phyloP scores from a whole-genome alignment of 2,888 invertebrate species.

The Rhopalosiphum nymphaeae region DNA sequence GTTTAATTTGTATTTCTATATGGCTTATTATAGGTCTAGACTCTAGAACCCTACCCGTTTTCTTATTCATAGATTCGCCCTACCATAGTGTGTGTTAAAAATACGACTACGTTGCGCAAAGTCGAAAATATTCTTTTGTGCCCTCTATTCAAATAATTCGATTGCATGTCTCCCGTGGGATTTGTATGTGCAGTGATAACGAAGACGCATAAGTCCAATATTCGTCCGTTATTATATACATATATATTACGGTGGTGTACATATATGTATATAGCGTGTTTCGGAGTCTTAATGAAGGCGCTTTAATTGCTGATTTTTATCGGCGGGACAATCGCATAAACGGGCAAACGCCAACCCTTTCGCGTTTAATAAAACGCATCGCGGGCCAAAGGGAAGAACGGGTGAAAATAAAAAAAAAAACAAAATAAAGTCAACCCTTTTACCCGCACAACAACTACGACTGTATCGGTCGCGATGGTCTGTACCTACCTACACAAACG shows the following conservation, averaged over 20 bases:
- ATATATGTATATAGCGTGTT: conserved; percentile 2
- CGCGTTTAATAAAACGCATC: conserved; percentile 48
- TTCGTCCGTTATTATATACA: neutral
- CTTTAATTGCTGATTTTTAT: conserved; percentile 64
- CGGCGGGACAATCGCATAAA: conserved; percentile 50
- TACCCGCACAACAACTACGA: neutral
- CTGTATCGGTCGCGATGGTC: conserved; percentile 30
- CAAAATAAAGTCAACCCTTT: conserved; percentile 60
- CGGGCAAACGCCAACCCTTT: conserved; percentile 55
- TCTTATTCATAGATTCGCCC: neutral
- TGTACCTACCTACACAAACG: neutral
- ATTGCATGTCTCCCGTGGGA: conserved; percentile 60
- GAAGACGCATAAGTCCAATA: conserved; percentile 49
- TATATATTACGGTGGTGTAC: neutral
- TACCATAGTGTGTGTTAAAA: neutral
- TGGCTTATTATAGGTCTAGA: neutral
- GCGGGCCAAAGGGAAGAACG: neutral
- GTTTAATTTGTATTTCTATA: neutral
- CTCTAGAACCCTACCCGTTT: neutral
- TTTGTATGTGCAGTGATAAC: conserved; percentile 39
- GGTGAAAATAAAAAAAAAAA: conserved; percentile 15
- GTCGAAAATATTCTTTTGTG: conserved; percentile 22
- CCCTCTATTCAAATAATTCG: conserved; percentile 50
- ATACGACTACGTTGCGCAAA: neutral
- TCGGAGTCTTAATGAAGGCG: conserved; percentile 57